Base-by-base conservation (phyloP, 1,140 invertebrate species). In the Meloidogyne exigua region DNA sequence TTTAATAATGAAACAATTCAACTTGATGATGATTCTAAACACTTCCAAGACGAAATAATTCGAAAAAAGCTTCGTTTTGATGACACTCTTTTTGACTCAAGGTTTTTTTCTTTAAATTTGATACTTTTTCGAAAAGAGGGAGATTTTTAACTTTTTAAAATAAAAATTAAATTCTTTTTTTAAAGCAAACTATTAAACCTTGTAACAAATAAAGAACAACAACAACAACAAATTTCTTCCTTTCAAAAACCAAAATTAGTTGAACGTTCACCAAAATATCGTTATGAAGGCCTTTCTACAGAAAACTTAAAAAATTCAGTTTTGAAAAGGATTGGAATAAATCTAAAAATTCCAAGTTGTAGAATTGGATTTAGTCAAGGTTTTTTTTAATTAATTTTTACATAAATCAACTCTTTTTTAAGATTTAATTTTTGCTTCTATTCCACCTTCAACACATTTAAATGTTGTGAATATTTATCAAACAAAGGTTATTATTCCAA, bases 51-150 rank as follows among this genome's bases (percentile, higher is more conserved):
- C 0, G 21, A 73, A 62, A 36, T 73, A 18, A 42, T 62, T 28
- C 23, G 65, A 5, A 73, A 73, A 36, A 73, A 76, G 23, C 25
- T 76, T 39, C 63, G 66, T 39, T 72, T 68, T 25, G 75, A 76
- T 69, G 75, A 68, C 12, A 76, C 65, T 5, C 42, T 76, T 11
- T 76, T 68, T 72, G 75, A 76, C 21, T 68, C 65, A 4, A 69
- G 36, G 73, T 75, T 23, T 28, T 44, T 12, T 26, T 13, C 23
- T 72, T 23, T 44, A 12, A 65, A 23, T 28, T 65, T 23, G n/a
- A n/a, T n/a, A 32, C 7, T 23, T 25, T 65, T 65, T 65, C 9
- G n/a, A n/a, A n/a, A n/a, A n/a, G n/a, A n/a, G n/a, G n/a, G n/a
- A n/a, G n/a, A n/a, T n/a, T n/a, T n/a, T n/a, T n/a, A n/a, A n/a